Conservation (phyloP, 64 coral and sea anemone genomes). For the Trachythela sp. region DNA sequence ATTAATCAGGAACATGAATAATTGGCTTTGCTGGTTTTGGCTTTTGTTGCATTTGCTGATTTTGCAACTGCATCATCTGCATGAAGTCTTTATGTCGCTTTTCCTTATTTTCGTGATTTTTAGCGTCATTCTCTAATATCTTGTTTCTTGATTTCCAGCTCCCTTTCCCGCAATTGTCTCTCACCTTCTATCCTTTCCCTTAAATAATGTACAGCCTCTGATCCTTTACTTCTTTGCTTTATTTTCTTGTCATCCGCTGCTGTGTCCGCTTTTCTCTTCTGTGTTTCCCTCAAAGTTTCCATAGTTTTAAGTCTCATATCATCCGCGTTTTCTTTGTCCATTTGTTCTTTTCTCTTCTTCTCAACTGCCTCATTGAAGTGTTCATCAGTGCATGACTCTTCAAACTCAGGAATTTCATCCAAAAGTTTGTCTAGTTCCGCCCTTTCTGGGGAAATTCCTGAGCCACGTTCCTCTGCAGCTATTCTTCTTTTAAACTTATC, state of each 20-base stretch:
- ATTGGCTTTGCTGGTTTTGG: no score
- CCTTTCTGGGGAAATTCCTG: conserved; percentile 22
- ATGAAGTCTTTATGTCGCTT: conserved; percentile 63
- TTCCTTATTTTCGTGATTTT: conserved; percentile 68
- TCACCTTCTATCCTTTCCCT: no score
- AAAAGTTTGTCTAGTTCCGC: conserved; percentile 13
- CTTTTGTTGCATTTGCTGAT: no score
- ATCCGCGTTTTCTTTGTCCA: conserved; percentile 21
- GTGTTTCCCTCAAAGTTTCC: conserved; percentile 20
- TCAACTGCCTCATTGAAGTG: not conserved
- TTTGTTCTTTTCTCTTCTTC: not conserved
- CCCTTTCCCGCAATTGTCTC: no score
- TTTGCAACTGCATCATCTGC: conserved; percentile 58
- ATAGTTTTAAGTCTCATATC: conserved; percentile 21
- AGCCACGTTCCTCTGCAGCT: not conserved
- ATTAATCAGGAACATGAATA: no score
- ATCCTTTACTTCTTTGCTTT: no score
- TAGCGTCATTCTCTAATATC: conserved; percentile 61
- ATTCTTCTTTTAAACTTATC: conserved; percentile 33
- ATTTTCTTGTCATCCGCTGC: no score
- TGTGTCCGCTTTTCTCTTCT: not conserved
- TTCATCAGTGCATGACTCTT: not conserved
- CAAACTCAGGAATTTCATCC: conserved; percentile 17
- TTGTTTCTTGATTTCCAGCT: conserved; percentile 41
- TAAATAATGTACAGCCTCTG: no score